Evolutionary conservation across 2,888 invertebrate species (phyloP).

Genomic region (Drosophila austrosaltans): DNA sequence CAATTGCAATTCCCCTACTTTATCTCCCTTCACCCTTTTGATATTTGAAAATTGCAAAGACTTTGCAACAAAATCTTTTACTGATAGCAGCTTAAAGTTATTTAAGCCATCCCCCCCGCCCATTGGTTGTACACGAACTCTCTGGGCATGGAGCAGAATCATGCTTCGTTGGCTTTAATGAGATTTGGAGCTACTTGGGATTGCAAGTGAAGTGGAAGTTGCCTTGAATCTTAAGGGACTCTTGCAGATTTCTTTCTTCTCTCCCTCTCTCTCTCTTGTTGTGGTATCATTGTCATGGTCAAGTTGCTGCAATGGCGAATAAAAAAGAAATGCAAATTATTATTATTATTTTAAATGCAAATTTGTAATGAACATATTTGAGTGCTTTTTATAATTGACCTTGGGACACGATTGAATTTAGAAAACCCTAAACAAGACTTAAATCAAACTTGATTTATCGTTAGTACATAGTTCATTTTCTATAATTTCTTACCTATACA

Average conservation of each 20-base stretch:
- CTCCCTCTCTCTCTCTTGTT: too few species aligned
- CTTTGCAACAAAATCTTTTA: slow-evolving; percentile 44
- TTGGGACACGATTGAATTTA: background rate
- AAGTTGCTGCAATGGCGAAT: slow-evolving; percentile 29
- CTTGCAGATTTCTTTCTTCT: slow-evolving; percentile 17
- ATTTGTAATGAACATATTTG: slow-evolving; percentile 37
- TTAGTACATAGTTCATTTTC: slow-evolving; percentile 5
- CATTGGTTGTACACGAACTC: background rate
- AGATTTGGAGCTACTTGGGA: slow-evolving; percentile 41
- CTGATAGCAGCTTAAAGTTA: slow-evolving; percentile 53
- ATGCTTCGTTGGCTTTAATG: slow-evolving; percentile 56
- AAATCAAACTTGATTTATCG: background rate
- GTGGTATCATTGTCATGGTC: slow-evolving; percentile 35
- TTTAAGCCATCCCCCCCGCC: slow-evolving; percentile 24
- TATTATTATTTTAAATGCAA: slow-evolving; percentile 38
- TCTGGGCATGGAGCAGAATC: slow-evolving; percentile 15
- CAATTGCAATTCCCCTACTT: slow-evolving; percentile 32
- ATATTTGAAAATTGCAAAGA: slow-evolving; percentile 22
- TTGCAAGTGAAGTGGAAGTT: slow-evolving; percentile 33
- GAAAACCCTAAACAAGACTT: background rate
- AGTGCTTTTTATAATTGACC: slow-evolving; percentile 11
- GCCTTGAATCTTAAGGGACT: background rate
- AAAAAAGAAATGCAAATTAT: slow-evolving; percentile 40
- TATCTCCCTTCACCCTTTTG: background rate
- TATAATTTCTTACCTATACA: slow-evolving; percentile 16